Base-by-base conservation (phyloP, 2,888 invertebrate genomes). In the Troglohyphantes excavatus region DNA sequence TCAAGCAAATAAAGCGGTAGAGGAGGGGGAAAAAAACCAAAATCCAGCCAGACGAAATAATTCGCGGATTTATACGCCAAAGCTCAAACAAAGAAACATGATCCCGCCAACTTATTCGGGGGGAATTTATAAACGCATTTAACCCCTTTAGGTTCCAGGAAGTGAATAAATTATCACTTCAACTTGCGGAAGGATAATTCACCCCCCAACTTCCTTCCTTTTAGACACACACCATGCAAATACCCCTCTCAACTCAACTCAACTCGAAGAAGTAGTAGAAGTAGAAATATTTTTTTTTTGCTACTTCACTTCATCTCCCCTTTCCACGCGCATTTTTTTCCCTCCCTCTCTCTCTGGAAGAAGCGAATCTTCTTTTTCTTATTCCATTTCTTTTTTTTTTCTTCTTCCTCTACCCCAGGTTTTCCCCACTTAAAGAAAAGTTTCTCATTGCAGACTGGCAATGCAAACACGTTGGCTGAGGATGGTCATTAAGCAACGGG, bases 91-190 rank as follows among this genome's bases (percentile, higher is more conserved):
- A 63, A 63, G 65, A 78, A 78, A 63, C 65, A 21, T 33, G 63
- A 78, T 63, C 63, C 63, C 27, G 29, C 78, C 23, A 78, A 78
- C 78, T 78, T 78, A 78, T 78, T 65, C 78, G n/a, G 33, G 78
- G n/a, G 78, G 78, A 78, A 78, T 78, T 72, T 78, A 78, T 78
- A 78, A 78, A 78, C 78, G 78, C 63, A 65, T 78, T 78, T 78
- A 78, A 78, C 78, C 78, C 78, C 78, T 78, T n/a, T 78, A 78
- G 78, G 65, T 78, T 63, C 61, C 43, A 7, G 63, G 68, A 59
- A 76, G 76, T 89, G 88, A 89, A 89, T 89, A 89, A 89, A 89
- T 89, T 89, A 89, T 89, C 88, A 89, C 88, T 82, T 53, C 68
- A 86, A 68, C 85, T 72, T 43, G 65, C 63, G 78, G 67, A 76